A percentile compares a stretch with the other conserved stretches of the same genome.
These are phyloP conservation scores for Acropora tenuis DNA, from an alignment of 64 coral and sea anemone genomes.

Conservation along the genomic window DNA sequence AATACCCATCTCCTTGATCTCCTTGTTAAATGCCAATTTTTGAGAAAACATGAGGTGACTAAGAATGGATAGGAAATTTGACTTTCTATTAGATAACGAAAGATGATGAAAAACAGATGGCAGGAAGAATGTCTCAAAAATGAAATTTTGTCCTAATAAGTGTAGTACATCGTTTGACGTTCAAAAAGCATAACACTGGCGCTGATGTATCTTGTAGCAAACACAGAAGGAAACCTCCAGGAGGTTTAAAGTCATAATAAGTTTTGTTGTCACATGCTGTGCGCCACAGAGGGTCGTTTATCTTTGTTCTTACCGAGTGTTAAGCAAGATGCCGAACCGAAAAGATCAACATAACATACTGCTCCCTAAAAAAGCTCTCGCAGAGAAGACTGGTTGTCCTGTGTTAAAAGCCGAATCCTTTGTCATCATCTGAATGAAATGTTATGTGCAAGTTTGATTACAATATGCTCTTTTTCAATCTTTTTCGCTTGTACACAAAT, in stretches of 20 bases:
- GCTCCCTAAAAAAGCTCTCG: not conserved
- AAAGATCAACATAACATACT: not conserved
- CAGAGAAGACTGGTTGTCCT: too few relatives aligned
- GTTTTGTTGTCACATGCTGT: not conserved
- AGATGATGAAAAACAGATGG: too few relatives aligned
- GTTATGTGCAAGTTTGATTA: not conserved
- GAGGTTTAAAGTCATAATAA: not conserved
- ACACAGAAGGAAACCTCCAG: too few relatives aligned
- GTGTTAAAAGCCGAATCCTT: not conserved
- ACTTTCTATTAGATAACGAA: too few relatives aligned
- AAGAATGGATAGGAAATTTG: too few relatives aligned
- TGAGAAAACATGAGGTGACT: not conserved
- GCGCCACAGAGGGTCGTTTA: too few relatives aligned
- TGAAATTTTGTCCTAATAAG: too few relatives aligned
- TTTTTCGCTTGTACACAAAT: not conserved
- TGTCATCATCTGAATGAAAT: conserved; percentile 3
- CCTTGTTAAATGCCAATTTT: not conserved
- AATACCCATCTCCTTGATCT: not conserved
- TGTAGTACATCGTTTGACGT: too few relatives aligned
- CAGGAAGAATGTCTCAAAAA: too few relatives aligned
- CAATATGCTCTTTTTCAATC: not conserved
- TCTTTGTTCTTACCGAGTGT: not conserved
- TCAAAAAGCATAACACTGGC: too few relatives aligned
- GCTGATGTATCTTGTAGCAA: too few relatives aligned
- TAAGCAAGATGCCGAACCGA: not conserved